Percentiles rank a stretch among this genome's conserved stretches.
phyloP scores from a whole-genome alignment of 2,888 invertebrate species.

The Panzeria rudis region DNA sequence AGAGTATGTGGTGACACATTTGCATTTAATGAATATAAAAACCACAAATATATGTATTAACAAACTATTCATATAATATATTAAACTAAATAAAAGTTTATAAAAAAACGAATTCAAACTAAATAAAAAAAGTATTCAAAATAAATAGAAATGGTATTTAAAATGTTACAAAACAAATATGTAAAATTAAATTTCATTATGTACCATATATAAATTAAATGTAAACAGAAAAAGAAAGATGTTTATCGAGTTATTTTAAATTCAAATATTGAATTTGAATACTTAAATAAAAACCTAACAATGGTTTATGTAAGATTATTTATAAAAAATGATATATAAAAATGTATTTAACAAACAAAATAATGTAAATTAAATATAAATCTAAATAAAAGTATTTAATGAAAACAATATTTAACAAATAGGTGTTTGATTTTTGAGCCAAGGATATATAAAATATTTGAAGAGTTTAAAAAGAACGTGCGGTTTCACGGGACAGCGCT shows the following conservation, averaged over 20 bases:
- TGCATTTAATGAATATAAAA: conserved; percentile 34
- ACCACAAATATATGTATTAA: conserved; percentile 18
- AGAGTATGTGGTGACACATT: conserved; percentile 1
- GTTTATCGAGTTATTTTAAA: not conserved
- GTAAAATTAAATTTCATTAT: conserved; percentile 39
- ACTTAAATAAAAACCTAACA: not conserved
- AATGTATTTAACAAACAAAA: conserved; percentile 16
- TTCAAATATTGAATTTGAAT: conserved; percentile 10
- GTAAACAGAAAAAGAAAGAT: not conserved
- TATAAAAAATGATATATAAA: conserved; percentile 18
- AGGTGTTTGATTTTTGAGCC: not conserved
- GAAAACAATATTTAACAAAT: conserved; percentile 7
- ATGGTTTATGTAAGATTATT: conserved; percentile 23
- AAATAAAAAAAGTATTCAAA: conserved; percentile 15
- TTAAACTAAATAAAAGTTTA: conserved; percentile 38
- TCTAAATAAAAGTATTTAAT: conserved; percentile 54
- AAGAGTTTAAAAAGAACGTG: too few relatives aligned
- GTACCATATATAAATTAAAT: conserved; percentile 47
- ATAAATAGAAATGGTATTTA: conserved; percentile 3
- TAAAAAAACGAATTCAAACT: not conserved
- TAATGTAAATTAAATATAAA: conserved; percentile 53
- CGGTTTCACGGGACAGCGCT: too few relatives aligned
- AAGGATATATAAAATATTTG: too few relatives aligned
- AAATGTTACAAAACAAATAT: conserved; percentile 10
- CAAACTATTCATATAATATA: conserved; percentile 7